Evolutionary conservation across 2,888 invertebrate species (phyloP).

Genomic region (Petrophora chlorosata): DNA sequence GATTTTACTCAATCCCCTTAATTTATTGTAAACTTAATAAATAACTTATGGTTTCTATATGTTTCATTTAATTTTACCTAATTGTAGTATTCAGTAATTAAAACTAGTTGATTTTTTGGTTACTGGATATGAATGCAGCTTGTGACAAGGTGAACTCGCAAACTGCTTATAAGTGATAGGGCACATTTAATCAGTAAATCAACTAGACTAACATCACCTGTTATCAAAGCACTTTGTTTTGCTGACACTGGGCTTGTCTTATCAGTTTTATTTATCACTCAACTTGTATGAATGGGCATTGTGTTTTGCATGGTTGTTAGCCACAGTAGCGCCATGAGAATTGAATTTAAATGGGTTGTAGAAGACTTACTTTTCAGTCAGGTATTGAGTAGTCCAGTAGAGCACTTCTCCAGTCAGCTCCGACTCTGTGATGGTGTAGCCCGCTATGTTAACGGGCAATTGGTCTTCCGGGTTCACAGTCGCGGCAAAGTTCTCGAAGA

Average conservation of each 20-base stretch:
- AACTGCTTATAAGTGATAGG: background rate
- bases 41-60: too few species aligned
- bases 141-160: background rate
- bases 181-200: background rate
- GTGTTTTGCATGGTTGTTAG: background rate
- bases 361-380: constrained; percentile 89
- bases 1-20: too few species aligned
- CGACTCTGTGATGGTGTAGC: constrained; percentile 86
- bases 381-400: constrained; percentile 90
- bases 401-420: constrained; percentile 90
- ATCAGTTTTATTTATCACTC: constrained; percentile 38
- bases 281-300: constrained; percentile 25
- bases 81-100: too few species aligned
- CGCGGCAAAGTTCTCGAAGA: constrained; percentile 88
- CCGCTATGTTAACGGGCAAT: constrained; percentile 88
- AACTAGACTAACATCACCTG: constrained; percentile 12
- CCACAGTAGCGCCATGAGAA: background rate
- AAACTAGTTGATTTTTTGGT: too few species aligned
- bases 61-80: too few species aligned
- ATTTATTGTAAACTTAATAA: too few species aligned
- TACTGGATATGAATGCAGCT: too few species aligned
- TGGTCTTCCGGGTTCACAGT: constrained; percentile 88
- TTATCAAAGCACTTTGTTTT: constrained; percentile 25
- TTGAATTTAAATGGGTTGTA: background rate
- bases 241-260: constrained; percentile 33